phyloP scores from a whole-genome alignment of 2,113 vertebrate species.

The Lagopus leucura region DNA sequence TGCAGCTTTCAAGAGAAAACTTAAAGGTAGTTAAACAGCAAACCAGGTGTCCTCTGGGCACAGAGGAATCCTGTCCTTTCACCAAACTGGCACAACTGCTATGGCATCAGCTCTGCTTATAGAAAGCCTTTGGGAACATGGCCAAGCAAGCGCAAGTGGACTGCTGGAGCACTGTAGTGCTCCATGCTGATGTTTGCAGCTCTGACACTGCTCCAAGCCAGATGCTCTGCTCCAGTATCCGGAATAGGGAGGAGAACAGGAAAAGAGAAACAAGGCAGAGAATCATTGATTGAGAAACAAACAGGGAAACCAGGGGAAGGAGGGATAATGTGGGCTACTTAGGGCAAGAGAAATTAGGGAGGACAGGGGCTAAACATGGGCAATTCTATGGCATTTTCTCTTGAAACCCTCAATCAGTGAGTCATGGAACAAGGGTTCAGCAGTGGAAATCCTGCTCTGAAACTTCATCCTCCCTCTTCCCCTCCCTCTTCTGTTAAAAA shows the following conservation, averaged over 20 bases:
- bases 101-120: not conserved
- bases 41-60: not conserved
- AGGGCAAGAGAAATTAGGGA: not conserved
- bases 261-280: not conserved
- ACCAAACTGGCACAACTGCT: not conserved
- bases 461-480: not conserved
- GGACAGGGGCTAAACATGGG: not conserved
- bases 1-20: constrained; percentile 22
- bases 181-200: not conserved
- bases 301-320: not conserved
- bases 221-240: not conserved
- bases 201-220: not conserved
- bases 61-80: not conserved
- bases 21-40: not conserved
- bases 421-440: not conserved
- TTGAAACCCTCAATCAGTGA: not conserved
- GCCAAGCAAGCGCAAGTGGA: not conserved
- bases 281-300: not conserved
- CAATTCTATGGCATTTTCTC: not conserved
- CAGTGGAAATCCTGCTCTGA: not conserved
- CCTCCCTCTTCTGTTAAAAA: constrained; percentile 52
- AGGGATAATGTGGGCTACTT: not conserved
- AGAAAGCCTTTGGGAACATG: not conserved
- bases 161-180: not conserved
- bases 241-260: not conserved